phyloP scores from a whole-genome alignment of 2,113 vertebrate genomes.

The Galbula dea region DNA sequence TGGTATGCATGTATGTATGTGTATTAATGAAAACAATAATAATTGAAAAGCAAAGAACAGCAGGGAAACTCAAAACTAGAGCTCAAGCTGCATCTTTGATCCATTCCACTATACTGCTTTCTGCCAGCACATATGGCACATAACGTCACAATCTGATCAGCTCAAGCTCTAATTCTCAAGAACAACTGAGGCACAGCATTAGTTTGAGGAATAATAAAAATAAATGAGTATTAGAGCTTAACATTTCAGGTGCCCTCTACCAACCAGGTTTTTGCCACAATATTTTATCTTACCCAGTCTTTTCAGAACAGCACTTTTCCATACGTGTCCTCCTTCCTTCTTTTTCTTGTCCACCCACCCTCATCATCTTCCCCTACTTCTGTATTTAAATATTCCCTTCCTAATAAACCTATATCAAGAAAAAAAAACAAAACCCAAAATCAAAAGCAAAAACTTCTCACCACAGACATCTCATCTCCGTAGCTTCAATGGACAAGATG shows the following conservation, averaged over 20 bases:
- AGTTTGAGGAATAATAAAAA: background rate
- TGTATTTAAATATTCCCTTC: background rate
- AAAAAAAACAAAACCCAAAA: background rate
- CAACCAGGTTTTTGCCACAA: background rate
- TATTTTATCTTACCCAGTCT: background rate
- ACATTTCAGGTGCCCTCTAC: background rate
- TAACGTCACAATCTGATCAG: conserved; percentile 52
- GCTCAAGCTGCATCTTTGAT: background rate
- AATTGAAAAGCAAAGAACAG: background rate
- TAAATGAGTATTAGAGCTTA: background rate
- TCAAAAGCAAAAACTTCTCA: background rate
- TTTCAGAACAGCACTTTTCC: background rate
- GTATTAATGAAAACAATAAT: background rate
- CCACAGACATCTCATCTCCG: background rate
- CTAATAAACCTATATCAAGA: background rate
- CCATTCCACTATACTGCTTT: background rate
- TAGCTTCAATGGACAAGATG: background rate
- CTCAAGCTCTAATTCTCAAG: conserved; percentile 42
- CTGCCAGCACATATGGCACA: conserved; percentile 41
- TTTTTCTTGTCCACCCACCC: background rate
- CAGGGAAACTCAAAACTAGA: conserved; percentile 23
- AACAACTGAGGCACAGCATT: background rate
- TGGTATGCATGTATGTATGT: rapidly evolving
- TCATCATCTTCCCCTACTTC: background rate
- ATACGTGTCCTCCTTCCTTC: background rate